Percentiles rank a stretch among this genome's conserved stretches.
phyloP scores from a whole-genome alignment of 1,140 invertebrate genomes.

The Cyrtorhinus lividipennis region DNA sequence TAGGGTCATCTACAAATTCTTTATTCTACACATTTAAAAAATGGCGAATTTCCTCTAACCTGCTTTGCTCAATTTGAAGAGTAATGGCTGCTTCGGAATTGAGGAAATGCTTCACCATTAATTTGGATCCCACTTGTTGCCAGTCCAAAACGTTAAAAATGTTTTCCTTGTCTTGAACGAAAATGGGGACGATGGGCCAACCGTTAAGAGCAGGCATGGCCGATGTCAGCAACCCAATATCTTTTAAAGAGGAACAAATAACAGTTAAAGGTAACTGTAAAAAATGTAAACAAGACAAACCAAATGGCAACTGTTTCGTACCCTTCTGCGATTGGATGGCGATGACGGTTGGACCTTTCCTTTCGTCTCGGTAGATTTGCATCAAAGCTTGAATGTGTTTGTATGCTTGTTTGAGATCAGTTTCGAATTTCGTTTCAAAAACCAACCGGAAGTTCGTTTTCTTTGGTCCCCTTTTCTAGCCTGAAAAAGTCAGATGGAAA shows the following conservation, averaged over 20 bases:
- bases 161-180: constrained; percentile 64
- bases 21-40: neutral
- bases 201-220: constrained; percentile 55
- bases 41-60: no score
- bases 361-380: constrained; percentile 72
- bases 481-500: constrained; percentile 33
- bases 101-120: constrained; percentile 78
- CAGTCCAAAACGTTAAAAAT: constrained; percentile 81
- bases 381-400: constrained; percentile 61
- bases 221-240: constrained; percentile 35
- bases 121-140: constrained; percentile 72
- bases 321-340: constrained; percentile 59
- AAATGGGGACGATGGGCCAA: constrained; percentile 75
- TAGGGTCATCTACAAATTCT: no score
- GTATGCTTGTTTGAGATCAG: constrained; percentile 54
- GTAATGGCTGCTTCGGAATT: constrained; percentile 52
- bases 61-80: constrained; percentile 70
- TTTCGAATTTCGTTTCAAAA: constrained; percentile 71
- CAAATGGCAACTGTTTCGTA: no score
- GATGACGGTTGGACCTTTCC: constrained; percentile 69
- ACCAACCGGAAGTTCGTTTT: constrained; percentile 40
- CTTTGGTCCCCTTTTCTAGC: constrained; percentile 32
- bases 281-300: no score
- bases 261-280: no score
- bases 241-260: no score